Evolutionary conservation across 2,113 vertebrate genomes (phyloP), one percentile per base, ranked within the genome.

Genomic region (Nettapus auritus): DNA sequence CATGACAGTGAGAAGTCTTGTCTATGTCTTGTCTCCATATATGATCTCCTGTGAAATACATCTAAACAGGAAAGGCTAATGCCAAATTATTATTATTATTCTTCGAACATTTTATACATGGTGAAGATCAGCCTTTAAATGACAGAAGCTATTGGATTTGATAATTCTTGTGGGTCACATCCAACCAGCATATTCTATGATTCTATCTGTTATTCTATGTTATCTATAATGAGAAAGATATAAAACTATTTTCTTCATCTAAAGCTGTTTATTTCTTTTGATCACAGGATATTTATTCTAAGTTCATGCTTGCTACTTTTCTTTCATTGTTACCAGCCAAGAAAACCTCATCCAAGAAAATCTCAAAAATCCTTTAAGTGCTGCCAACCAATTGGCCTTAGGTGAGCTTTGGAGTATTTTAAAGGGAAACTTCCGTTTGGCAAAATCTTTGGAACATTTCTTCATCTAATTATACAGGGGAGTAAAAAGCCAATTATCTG

Each of bases 331-430:
- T 62, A 91, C 40, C 78, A 82, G 92, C 88, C 90, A 95, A 89
- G 70, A 79, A 91, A 91, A 81, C 8, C 52, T 60, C 73, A 89
- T 67, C 78, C 87, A 92, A 94, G 73, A 55, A 90, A 84, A 90
- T 4, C 75, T 89, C 33, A 52, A 68, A 59, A 83, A 82, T 28
- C 38, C 40, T 90, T 85, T 18, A 67, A 73, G 28, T 56, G 40
- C 52, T 91, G 77, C 91, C 95, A 96, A 75, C 66, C 42, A 77
- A 13, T n/a, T 88, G 64, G 86, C 75, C 29, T 76, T 57, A 64
- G 90, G 68, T 93, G 86, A 80, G 38, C 69, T 88, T 26, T 57
- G 73, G 57, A 76, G 88, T 55, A 28, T 75, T 87, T 81, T 73
- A 82, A 92, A 82, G 26, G 19, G 26, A 87, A 94, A 87, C 31